Conservation (phyloP, 2,113 vertebrate genomes). For the Thunnus thynnus region DNA sequence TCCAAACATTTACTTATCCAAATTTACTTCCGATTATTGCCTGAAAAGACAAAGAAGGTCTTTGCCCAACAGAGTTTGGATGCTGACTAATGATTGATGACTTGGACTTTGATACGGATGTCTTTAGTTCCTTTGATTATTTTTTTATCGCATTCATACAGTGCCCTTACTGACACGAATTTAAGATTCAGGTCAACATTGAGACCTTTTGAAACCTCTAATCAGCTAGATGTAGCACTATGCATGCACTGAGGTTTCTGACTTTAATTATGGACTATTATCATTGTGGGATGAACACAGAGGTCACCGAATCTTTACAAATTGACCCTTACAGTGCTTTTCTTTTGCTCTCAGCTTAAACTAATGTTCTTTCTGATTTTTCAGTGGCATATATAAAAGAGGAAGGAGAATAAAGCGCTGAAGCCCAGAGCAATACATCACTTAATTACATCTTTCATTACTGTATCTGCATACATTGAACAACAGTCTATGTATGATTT, state of each 20-base stretch:
- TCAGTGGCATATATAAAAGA: not conserved
- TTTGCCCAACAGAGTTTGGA: constrained; percentile 13
- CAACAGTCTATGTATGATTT: not conserved
- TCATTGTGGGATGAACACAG: constrained; percentile 61
- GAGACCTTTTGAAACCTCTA: constrained; percentile 69
- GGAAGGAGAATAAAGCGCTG: not conserved
- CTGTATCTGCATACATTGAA: not conserved
- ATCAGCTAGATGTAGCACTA: constrained; percentile 61
- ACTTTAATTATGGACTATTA: constrained; percentile 75
- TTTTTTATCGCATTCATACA: constrained; percentile 52
- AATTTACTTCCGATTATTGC: constrained; percentile 63
- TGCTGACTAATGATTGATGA: constrained; percentile 53
- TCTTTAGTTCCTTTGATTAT: constrained; percentile 45
- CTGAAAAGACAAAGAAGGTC: constrained; percentile 45
- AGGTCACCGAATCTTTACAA: constrained; percentile 66
- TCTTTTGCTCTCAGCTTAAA: constrained; percentile 29
- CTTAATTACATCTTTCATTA: not conserved
- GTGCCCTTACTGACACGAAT: constrained; percentile 33
- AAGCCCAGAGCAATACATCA: not conserved
- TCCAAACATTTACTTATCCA: constrained; percentile 75
- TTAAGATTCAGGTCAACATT: constrained; percentile 67
- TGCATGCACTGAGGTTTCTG: constrained; percentile 36
- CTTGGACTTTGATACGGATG: constrained; percentile 38
- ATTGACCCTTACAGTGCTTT: constrained; percentile 42
- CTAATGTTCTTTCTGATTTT: constrained; percentile 19